Evolutionary conservation across 2,797 vertebrate species (phyloP), one percentile per base, ranked within the genome.

Genomic region (Cossypha polioptera): DNA sequence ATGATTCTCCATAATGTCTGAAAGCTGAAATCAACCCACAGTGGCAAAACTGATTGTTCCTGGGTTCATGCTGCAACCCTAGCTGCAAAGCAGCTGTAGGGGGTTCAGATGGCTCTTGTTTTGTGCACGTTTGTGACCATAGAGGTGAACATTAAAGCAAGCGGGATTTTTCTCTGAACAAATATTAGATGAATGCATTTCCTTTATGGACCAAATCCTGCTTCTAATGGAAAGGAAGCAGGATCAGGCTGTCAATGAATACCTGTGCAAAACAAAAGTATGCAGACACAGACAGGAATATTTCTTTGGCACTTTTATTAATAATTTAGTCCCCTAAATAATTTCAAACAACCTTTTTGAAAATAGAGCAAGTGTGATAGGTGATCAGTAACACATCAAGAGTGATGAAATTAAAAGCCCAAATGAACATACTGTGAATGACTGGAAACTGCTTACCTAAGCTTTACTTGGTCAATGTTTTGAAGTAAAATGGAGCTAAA

Each of bases 11-110:
- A 10, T 88, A 68, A 31, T 20, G 8, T 62, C 58, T 74, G 47
- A 73, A 77, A 92, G 31, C 33, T 88, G 54, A 94, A 96, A 74
- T 96, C 53, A 88, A 76, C 54, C 69, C 54, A 31, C 21, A 67
- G 62, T 53, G 59, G 36, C 48, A 93, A 93, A 95, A 87, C 4
- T 19, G 36, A 9, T 50, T 61, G 26, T 68, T 75, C 48, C 48
- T 33, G 38, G 25, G 16, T 62, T 93, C 50, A 28, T 45, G 40
- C 35, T 53, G 47, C 62, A 80, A 29, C 16, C 25, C 31, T n/a
- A 22, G 51, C 24, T 59, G 35, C 7, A 20, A 72, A 85, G 53
- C 35, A 75, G 31, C 36, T 71, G n/a, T 38, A 53, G 48, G 28
- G 29, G 14, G 2, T 82, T 95, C 38, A 51, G 47, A 40, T 61